Conservation (phyloP, 2,113 vertebrate genomes). For the Corydoras maculifer region DNA sequence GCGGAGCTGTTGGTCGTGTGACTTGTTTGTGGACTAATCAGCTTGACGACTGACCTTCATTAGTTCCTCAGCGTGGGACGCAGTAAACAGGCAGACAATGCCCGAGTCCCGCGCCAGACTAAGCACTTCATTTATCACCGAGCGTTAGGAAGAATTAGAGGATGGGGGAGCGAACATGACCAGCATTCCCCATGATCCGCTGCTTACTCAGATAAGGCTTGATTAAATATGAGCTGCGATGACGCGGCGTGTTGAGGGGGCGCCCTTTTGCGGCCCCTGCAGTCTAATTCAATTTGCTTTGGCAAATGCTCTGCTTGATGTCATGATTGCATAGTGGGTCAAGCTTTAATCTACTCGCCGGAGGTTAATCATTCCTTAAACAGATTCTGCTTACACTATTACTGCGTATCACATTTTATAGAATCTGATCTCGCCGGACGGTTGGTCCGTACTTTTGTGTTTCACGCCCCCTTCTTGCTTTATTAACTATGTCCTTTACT, state of each 20-base stretch:
- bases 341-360: not conserved
- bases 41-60: constrained; percentile 30
- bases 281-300: constrained; percentile 33
- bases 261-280: constrained; percentile 17
- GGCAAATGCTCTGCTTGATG: constrained; percentile 11
- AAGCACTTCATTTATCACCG: constrained; percentile 34
- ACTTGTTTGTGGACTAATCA: constrained; percentile 23
- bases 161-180: constrained; percentile 18
- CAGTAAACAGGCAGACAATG: constrained; percentile 9
- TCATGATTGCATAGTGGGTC: not conserved
- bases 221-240: constrained; percentile 28
- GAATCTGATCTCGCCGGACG: too few species aligned
- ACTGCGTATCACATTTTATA: not conserved
- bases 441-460: too few species aligned
- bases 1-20: too few species aligned
- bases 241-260: constrained; percentile 20
- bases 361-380: not conserved
- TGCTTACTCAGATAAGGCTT: constrained; percentile 29
- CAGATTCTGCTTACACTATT: not conserved
- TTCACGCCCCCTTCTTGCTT: too few species aligned
- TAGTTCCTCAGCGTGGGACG: constrained; percentile 17
- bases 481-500: too few species aligned
- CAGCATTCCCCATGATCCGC: constrained; percentile 13
- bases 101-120: not conserved
- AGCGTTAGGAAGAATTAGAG: constrained; percentile 24